These are phyloP conservation scores for Cheilosia variabilis DNA, from an alignment of 2,888 invertebrate species.

Conservation along the genomic window DNA sequence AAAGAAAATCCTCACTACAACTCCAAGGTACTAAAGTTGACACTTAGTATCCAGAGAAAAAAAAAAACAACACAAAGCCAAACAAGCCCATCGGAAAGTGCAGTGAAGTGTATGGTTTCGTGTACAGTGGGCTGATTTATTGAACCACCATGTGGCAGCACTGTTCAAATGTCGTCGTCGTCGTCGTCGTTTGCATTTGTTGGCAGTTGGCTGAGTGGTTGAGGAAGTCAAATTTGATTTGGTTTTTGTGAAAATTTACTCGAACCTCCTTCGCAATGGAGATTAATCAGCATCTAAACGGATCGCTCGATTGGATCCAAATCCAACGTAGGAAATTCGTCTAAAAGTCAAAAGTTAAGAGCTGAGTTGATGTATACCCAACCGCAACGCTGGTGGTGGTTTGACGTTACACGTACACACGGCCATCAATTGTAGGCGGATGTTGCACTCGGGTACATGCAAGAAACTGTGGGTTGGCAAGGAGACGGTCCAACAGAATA, in stretches of 20 bases:
- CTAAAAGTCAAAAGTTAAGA: conserved; percentile 34
- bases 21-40: conserved; percentile 45
- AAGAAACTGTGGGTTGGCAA: not conserved
- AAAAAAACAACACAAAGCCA: not conserved
- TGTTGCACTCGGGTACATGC: not conserved
- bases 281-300: conserved; percentile 50
- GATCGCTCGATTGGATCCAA: conserved; percentile 23
- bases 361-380: conserved; percentile 3
- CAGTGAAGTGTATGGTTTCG: conserved; percentile 6
- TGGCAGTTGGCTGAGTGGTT: not conserved
- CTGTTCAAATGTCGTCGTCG: conserved; percentile 30
- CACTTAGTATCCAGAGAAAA: conserved; percentile 35
- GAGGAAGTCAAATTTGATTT: conserved; percentile 41
- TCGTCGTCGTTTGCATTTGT: not conserved
- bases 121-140: conserved; percentile 41
- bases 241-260: conserved; percentile 7
- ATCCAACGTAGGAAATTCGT: conserved; percentile 25
- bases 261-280: conserved; percentile 23
- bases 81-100: conserved; percentile 3
- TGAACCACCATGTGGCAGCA: conserved; percentile 34
- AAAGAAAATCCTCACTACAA: conserved; percentile 29
- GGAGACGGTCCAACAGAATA: not conserved
- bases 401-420: not conserved
- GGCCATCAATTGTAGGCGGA: conserved; percentile 25
- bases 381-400: not conserved